Conservation (phyloP, 2,888 invertebrate species). For the Agriopis leucophaearia region DNA sequence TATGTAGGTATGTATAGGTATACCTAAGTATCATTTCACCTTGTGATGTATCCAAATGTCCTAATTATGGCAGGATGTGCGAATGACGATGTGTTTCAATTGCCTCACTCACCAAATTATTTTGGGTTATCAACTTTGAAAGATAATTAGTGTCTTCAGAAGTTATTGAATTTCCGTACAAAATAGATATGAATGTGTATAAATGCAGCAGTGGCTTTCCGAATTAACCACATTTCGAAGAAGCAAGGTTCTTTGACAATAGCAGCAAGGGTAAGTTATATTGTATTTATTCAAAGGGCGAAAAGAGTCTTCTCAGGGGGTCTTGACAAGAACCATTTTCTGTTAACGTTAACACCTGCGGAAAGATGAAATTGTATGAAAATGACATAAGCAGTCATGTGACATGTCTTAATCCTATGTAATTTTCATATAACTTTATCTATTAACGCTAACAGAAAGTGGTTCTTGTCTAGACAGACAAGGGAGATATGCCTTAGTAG, state of each 20-base stretch:
- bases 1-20: neutral
- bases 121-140: slow-evolving; percentile 42
- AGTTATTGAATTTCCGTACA: slow-evolving; percentile 44
- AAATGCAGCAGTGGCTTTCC: slow-evolving; percentile 37
- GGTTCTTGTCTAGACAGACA: no score
- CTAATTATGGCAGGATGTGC: slow-evolving; percentile 33
- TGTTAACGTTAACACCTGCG: no score
- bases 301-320: neutral
- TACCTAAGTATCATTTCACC: neutral
- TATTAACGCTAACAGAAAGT: no score
- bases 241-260: neutral
- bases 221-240: neutral
- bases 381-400: no score
- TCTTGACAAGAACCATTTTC: no score
- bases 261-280: slow-evolving; percentile 41
- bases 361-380: no score
- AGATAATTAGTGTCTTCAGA: slow-evolving; percentile 31
- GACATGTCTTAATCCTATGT: no score
- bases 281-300: no score
- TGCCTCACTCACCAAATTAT: slow-evolving; percentile 38
- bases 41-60: neutral
- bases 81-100: slow-evolving; percentile 34
- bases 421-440: no score
- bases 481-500: no score
- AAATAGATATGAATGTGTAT: slow-evolving; percentile 49